Evolutionary conservation across 2,888 invertebrate genomes (phyloP), one percentile per base, ranked within the genome.

Genomic region (Rhabditoides inermis): DNA sequence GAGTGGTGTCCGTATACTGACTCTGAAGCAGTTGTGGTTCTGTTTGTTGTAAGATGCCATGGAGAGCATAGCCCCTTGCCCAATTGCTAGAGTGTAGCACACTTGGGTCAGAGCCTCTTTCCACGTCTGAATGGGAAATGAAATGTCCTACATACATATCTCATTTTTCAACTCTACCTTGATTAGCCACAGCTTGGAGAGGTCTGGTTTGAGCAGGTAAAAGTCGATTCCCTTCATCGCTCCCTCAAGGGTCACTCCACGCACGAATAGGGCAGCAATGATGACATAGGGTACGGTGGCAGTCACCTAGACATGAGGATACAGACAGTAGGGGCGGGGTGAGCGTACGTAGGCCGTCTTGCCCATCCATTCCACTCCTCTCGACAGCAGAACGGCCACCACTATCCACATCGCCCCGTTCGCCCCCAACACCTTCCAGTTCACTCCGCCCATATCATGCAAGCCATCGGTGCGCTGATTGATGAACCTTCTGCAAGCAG

Each of bases 21-120:
- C 58, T 90, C 80, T n/a, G 35, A 37, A 53, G 68, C 91, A 87
- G 74, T 58, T 58, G 41, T 58, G 51, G 32, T 39, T n/a, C 37
- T 55, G 75, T 51, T 69, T 69, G 58, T 76, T 77, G 63, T 75
- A 77, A 53, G 75, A 74, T 25, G 76, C 60, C 75, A 77, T 75
- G 7, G 76, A 72, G 30, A 76, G 69, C 7, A 77, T 65, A 42
- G 72, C 71, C 26, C 77, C 77, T 72, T 75, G 76, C 3, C 71
- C 72, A 26, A 76, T 72, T 18, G 75, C 76, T 30, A 77, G 57
- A 0, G 77, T 77, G 56, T 73, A 77, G 56, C 75, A 77, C 22
- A 77, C 75, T 55, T 77, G 77, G 23, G 70, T 60, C 18, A 72
- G 73, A 23, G 76, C 77, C 44, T 72, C 72, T 10, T 67, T 53